phyloP scores from a whole-genome alignment of 2,797 vertebrate genomes.

The Anguilla pacifica region DNA sequence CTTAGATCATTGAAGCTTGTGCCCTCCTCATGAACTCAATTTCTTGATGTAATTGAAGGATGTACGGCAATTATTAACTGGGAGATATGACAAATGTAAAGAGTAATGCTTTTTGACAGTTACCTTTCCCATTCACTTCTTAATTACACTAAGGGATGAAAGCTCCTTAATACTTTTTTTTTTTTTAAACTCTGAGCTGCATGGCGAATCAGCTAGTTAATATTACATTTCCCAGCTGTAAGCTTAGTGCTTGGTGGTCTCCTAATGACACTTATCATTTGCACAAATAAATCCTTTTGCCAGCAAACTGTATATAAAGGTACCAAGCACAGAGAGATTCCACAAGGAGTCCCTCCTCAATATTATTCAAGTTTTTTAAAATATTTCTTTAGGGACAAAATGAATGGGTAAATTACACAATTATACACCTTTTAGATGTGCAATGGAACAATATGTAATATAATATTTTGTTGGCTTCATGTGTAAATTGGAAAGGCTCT shows the following conservation, averaged over 20 bases:
- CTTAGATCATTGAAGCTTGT: slow-evolving; percentile 28
- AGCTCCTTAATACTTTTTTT: background rate
- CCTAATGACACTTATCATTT: background rate
- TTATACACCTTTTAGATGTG: background rate
- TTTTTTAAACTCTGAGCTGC: slow-evolving; percentile 12
- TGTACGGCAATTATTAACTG: slow-evolving; percentile 20
- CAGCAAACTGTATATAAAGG: background rate
- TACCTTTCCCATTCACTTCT: slow-evolving; percentile 27
- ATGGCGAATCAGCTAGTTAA: slow-evolving; percentile 44
- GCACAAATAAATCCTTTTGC: background rate
- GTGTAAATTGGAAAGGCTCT: background rate
- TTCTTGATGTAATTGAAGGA: slow-evolving; percentile 17
- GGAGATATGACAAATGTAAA: slow-evolving; percentile 22
- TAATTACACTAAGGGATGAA: slow-evolving; percentile 17
- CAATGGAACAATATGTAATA: background rate
- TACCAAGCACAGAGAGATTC: background rate
- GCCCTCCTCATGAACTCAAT: slow-evolving; percentile 33
- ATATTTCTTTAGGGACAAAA: background rate
- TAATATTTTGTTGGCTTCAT: background rate
- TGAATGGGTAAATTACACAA: background rate
- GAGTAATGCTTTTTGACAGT: slow-evolving; percentile 27
- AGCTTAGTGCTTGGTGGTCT: background rate
- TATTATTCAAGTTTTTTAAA: background rate
- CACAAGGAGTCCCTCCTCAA: background rate
- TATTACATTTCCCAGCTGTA: slow-evolving; percentile 22